Base-by-base conservation (phyloP, 1,140 invertebrate genomes). In the Ips nitidus region DNA sequence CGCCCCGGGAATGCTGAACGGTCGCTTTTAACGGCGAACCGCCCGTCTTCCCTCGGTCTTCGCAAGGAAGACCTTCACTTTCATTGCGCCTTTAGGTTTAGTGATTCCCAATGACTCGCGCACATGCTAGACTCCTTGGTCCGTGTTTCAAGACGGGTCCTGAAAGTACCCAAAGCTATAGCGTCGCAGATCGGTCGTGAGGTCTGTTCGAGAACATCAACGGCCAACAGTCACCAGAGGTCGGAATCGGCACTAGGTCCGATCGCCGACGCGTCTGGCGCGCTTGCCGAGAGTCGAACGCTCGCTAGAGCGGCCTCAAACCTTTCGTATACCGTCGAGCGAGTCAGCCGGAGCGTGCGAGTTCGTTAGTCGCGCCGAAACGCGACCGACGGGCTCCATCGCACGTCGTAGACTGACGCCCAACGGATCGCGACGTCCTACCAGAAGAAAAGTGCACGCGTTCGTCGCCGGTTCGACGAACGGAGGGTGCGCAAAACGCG, bases 131-230 rank as follows among this genome's bases (percentile, higher is more conserved):
- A 93, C 91, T 92, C 90, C 90, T 92, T 93, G 91, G 91, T 93
- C 91, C 90, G 90, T 93, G 90, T 93, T 94, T 93, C 91, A 92
- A 94, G 92, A 94, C 91, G 91, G 91, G 64, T 45, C 88, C 86
- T 84, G 84, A 84, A 84, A 84, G 83, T 84, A 83, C 83, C 85
- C 85, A 84, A 86, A 85, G 81, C 83, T 82, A 79, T 81, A 82
- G 80, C 84, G 82, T 82, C 83, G 83, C 83, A 67, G 82, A 84
- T 82, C 72, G 80, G 80, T 80, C 40, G 41, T 41, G 63, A 39
- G 69, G 72, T 72, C 74, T 66, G 82, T 82, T 79, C 79, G 62
- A 65, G 80, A 80, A 79, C 74, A 68, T 79, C 59, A 66, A 39
- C 55, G 22, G 70, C 73, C 66, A 73, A 80, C 79, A 80, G 80